Conservation (phyloP, 2,113 vertebrate species). For the Catharus fuscescens region DNA sequence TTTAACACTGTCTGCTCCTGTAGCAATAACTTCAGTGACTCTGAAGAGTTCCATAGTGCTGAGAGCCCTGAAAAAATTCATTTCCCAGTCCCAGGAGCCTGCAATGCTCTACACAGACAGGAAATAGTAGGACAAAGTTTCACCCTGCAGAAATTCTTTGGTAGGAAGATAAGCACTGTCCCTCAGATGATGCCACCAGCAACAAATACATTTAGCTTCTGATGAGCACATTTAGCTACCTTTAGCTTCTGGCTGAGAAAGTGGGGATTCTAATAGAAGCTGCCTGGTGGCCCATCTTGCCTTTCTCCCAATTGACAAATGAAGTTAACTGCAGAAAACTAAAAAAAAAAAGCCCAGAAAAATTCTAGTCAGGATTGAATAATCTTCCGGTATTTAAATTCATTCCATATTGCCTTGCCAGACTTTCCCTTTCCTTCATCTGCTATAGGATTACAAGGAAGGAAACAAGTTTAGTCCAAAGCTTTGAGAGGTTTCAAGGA, state of each 20-base stretch:
- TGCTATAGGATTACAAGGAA: not conserved
- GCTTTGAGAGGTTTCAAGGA: not conserved
- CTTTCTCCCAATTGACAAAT: not conserved
- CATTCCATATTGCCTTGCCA: not conserved
- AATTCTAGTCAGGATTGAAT: not conserved
- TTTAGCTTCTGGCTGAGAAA: not conserved
- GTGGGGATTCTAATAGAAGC: not conserved
- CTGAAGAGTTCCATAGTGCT: not conserved
- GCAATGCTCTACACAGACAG: not conserved
- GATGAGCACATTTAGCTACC: not conserved
- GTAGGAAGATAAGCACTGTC: not conserved
- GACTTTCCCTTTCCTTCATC: not conserved
- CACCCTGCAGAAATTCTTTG: not conserved
- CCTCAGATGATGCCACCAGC: not conserved
- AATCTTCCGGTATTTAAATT: not conserved
- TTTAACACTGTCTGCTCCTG: not conserved
- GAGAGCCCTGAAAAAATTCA: not conserved
- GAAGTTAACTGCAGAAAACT: not conserved
- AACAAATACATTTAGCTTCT: not conserved
- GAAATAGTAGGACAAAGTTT: not conserved
- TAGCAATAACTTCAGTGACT: accelerated
- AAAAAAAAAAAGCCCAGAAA: not conserved
- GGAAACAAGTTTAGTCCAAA: not conserved
- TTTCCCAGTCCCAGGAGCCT: not conserved
- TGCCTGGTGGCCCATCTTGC: not conserved